These are phyloP conservation scores for Noctilio leporinus DNA, from an alignment of 2,113 vertebrate genomes.

Conservation along the genomic window DNA sequence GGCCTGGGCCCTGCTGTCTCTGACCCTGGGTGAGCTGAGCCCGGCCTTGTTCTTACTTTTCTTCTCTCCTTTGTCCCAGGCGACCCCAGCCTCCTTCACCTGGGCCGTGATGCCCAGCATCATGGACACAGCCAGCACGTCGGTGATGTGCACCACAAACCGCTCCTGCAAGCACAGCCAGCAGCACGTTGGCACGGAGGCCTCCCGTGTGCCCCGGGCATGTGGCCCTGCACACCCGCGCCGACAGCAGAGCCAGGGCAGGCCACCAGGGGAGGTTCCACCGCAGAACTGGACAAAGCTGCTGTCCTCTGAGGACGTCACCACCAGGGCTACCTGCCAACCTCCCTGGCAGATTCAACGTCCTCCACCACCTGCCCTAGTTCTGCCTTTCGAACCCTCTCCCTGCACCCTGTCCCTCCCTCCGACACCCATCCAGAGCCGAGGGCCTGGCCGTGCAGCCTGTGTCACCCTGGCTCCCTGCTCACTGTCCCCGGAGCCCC, in stretches of 20 bases:
- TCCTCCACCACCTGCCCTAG: rapidly evolving
- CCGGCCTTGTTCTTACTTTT: slow-evolving; percentile 88
- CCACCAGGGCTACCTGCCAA: rapidly evolving
- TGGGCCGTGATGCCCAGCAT: slow-evolving; percentile 98
- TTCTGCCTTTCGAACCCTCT: rapidly evolving
- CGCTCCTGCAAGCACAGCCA: slow-evolving; percentile 84
- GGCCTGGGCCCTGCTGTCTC: not conserved
- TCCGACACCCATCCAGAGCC: not conserved
- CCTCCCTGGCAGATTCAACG: rapidly evolving
- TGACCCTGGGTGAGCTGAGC: not conserved
- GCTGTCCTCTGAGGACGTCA: rapidly evolving
- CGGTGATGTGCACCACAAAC: slow-evolving; percentile 96
- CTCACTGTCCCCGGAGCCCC: not conserved
- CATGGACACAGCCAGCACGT: slow-evolving; percentile 96
- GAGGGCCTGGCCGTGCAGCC: rapidly evolving
- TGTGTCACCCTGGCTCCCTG: rapidly evolving
- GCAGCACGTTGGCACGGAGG: too few species aligned
- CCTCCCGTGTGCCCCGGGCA: too few species aligned
- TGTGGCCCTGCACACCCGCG: too few species aligned
- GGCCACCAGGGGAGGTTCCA: not conserved
- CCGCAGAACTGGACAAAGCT: not conserved
- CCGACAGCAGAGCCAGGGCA: not conserved
- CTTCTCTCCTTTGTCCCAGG: slow-evolving; percentile 99
- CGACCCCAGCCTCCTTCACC: slow-evolving; percentile 96
- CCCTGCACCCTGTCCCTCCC: rapidly evolving